Percentiles rank a stretch among this genome's conserved stretches.
phyloP scores from a whole-genome alignment of 2,888 invertebrate genomes.

The Drosophila emarginata region DNA sequence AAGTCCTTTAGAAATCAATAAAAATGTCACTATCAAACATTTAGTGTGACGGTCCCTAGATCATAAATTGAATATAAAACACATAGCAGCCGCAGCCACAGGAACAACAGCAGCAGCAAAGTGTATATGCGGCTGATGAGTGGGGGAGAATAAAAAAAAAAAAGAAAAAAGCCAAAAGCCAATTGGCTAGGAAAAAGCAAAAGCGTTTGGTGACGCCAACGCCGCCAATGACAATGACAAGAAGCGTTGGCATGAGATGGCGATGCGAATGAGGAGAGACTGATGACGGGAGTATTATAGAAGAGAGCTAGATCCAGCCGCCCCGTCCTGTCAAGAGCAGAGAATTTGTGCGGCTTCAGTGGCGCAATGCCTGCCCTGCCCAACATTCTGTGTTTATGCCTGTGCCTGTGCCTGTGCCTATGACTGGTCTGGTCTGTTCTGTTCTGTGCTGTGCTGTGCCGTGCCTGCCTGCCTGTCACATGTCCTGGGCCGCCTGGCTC shows the following conservation, averaged over 20 bases:
- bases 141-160: conserved; percentile 3
- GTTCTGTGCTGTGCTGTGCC: no score
- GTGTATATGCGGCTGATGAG: no score
- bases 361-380: conserved; percentile 19
- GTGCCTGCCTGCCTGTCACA: conserved; percentile 28
- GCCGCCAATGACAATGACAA: conserved; percentile 53
- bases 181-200: conserved; percentile 37
- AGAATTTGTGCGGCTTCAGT: conserved; percentile 54
- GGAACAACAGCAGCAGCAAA: not conserved
- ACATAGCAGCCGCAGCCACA: conserved; percentile 4
- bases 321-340: conserved; percentile 61
- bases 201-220: conserved; percentile 23
- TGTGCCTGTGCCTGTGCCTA: no score
- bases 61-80: conserved; percentile 39
- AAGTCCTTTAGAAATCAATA: conserved; percentile 61
- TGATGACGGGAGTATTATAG: not conserved
- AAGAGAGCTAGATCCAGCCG: not conserved
- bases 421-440: no score
- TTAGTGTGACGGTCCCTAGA: conserved; percentile 38
- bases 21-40: conserved; percentile 61
- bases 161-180: conserved; percentile 38
- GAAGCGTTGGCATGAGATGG: conserved; percentile 16
- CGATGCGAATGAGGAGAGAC: not conserved
- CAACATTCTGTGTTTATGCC: no score
- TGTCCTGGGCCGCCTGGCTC: conserved; percentile 32